A percentile compares a stretch with the other conserved stretches of the same genome.
phyloP scores from a whole-genome alignment of 2,797 vertebrate genomes.

The Alca torda region DNA sequence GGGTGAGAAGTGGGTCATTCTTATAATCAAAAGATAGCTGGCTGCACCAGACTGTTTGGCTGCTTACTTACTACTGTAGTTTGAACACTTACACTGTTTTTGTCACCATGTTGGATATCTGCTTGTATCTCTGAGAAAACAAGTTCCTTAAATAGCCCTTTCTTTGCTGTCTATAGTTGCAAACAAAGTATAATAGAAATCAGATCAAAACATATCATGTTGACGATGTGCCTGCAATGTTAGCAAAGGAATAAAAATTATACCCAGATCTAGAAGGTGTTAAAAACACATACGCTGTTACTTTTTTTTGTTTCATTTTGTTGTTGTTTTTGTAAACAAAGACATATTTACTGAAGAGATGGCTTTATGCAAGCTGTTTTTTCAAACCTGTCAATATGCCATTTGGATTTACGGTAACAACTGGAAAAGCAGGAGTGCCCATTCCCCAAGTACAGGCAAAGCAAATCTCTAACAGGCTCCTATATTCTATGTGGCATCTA shows the following conservation, averaged over 20 bases:
- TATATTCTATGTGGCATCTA: not conserved
- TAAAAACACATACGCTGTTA: not conserved
- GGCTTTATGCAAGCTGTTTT: not conserved
- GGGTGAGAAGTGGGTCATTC: not conserved
- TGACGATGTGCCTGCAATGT: not conserved
- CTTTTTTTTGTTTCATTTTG: not conserved
- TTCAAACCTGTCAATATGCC: not conserved
- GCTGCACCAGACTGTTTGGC: not conserved
- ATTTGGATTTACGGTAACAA: not conserved
- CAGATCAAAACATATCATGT: not conserved
- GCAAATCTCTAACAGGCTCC: not conserved
- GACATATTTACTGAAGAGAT: not conserved
- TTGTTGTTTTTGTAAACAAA: not conserved
- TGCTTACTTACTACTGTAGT: not conserved
- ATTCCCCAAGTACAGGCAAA: not conserved
- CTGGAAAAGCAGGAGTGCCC: not conserved
- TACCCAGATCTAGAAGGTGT: not conserved
- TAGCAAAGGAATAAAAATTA: not conserved
- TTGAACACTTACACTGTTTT: not conserved
- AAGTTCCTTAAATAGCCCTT: not conserved
- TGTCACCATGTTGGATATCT: rapidly evolving
- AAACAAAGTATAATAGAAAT: not conserved
- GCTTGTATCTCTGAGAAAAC: not conserved
- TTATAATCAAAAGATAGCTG: not conserved
- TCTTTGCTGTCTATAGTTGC: not conserved